Evolutionary conservation across 1,140 invertebrate species (phyloP).

Genomic region (Mycetomoellerius zeteki): DNA sequence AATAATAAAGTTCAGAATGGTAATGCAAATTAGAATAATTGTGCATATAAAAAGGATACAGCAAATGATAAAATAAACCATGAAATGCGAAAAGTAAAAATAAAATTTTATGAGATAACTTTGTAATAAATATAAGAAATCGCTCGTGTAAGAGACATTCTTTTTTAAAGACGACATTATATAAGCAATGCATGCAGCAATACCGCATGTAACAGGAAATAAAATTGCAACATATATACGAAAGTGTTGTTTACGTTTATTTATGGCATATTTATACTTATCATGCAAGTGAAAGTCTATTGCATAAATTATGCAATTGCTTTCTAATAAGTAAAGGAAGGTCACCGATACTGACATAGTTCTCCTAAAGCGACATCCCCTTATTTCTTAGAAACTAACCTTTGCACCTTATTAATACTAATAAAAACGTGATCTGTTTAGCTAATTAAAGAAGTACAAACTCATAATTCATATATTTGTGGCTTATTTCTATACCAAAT

Average conservation of each 20-base stretch:
- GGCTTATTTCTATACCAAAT: no score
- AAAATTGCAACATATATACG: conserved; percentile 14
- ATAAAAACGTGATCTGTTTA: no score
- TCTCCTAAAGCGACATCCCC: no score
- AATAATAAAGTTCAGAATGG: not conserved
- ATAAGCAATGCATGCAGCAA: not conserved
- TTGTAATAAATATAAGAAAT: conserved; percentile 4
- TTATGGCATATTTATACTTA: not conserved
- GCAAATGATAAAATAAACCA: not conserved
- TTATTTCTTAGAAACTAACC: no score
- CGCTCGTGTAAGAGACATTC: not conserved
- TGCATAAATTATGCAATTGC: not conserved
- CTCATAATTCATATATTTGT: no score
- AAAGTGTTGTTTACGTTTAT: not conserved
- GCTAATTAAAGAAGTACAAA: no score
- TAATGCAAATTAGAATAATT: not conserved
- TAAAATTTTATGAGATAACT: conserved; percentile 3
- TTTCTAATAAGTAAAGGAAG: no score
- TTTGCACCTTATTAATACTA: no score
- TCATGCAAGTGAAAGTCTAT: not conserved
- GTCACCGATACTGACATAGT: no score
- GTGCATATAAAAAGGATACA: not conserved
- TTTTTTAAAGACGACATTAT: not conserved
- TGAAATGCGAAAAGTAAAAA: not conserved
- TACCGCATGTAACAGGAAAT: not conserved